Conservation (phyloP, 2,797 vertebrate species). For the Champsocephalus esox region DNA sequence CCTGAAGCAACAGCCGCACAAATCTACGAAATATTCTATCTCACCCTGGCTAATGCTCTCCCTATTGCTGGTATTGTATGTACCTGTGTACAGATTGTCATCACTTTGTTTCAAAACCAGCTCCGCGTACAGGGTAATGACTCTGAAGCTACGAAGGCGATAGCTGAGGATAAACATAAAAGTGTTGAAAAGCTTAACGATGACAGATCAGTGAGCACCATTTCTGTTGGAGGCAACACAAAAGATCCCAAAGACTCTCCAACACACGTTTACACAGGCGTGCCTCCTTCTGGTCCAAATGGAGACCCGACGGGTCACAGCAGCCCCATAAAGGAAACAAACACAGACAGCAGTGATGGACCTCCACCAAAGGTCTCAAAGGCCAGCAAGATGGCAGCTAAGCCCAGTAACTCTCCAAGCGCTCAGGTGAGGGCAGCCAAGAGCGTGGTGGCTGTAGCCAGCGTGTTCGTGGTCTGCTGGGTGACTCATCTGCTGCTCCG, state of each 20-base stretch:
- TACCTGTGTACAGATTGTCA: constrained; percentile 76
- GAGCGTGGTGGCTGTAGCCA: constrained; percentile 84
- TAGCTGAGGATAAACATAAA: constrained; percentile 12
- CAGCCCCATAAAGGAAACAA: neutral
- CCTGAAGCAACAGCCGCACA: constrained; percentile 40
- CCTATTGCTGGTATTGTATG: constrained; percentile 79
- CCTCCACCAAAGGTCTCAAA: constrained; percentile 9
- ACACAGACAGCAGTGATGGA: constrained; percentile 2
- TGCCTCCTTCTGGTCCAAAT: neutral
- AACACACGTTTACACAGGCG: constrained; percentile 8
- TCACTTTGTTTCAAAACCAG: constrained; percentile 76
- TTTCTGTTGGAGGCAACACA: neutral
- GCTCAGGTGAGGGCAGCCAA: constrained; percentile 82
- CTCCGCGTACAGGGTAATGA: constrained; percentile 63
- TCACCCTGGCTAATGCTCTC: constrained; percentile 77
- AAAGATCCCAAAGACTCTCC: constrained; percentile 9
- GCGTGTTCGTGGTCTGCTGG: constrained; percentile 86
- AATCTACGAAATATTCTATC: constrained; percentile 74
- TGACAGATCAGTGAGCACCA: neutral
- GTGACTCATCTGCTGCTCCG: constrained; percentile 80
- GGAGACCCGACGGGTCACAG: constrained; percentile 2
- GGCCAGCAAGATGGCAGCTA: constrained; percentile 46
- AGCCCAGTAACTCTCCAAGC: constrained; percentile 41
- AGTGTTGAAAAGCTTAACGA: neutral
- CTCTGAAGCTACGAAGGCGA: constrained; percentile 12